Base-by-base conservation (phyloP, 2,113 vertebrate genomes). In the Trichechus manatus region DNA sequence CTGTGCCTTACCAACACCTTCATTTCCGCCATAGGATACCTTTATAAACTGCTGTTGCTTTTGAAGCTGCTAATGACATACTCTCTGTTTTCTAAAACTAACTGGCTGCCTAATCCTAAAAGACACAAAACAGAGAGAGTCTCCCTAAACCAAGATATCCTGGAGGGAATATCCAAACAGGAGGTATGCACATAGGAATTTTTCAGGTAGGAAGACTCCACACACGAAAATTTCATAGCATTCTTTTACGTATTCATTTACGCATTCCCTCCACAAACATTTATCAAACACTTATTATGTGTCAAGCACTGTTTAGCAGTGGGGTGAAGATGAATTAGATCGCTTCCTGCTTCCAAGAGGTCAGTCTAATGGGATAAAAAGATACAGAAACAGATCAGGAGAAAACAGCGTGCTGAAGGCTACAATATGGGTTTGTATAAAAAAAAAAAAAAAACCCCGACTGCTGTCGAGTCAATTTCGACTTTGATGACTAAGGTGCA, bases 101-200 rank as follows among this genome's bases (percentile, higher is more conserved):
- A 95, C n/a, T 6, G 2, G 80, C 10, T 29, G 39, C 50, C 19
- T 90, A 63, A 74, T 84, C 29, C 66, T 78, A 63, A 44, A 96
- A 91, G 79, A 93, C 19, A 85, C 22, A 92, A 77, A 53, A 27
- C 72, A 96, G 33, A 91, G 17, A 77, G 72, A 77, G 15, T 70
- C 20, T 91, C 9, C 15, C 50, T 70, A 22, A 84, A 66, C 50
- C 86, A 94, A 56, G 56, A 84, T n/a, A 50, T 91, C 63, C 23
- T 86, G 53, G 53, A 78, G 2, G 17, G 8, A 59, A 47, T 42
- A 25, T 79, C 5, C 25, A 86, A 88, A 70, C 31, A 83, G 11
- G 42, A 95, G 22, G 0, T 59, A 56, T 22, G 15, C 27, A 85
- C 17, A 56, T 0, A 39, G 22, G 9, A 2, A 22, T 44, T 82